Conservation (phyloP, 2,888 invertebrate species). For the Disparrhopalites patrizii region DNA sequence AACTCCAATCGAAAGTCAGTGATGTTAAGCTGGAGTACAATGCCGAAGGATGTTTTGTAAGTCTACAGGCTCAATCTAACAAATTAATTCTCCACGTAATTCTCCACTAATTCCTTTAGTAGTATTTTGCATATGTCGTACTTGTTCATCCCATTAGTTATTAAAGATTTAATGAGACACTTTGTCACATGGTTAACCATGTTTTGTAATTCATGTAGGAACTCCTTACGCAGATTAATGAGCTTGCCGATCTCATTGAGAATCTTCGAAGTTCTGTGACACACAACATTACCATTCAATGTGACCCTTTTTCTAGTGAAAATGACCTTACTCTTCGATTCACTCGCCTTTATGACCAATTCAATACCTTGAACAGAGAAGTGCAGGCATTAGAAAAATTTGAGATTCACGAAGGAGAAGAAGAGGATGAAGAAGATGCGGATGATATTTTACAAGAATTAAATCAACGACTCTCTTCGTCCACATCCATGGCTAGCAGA, state of each 20-base stretch:
- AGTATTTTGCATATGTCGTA: background rate
- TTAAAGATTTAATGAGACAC: background rate
- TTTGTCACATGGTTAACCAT: background rate
- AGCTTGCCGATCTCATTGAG: constrained; percentile 46
- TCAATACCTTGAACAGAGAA: constrained; percentile 20
- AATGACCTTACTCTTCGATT: constrained; percentile 42
- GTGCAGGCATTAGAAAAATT: constrained; percentile 25
- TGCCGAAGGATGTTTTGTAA: constrained; percentile 21
- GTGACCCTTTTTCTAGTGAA: constrained; percentile 44
- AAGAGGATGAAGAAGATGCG: background rate
- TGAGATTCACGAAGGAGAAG: constrained; percentile 25
- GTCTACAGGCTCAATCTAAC: too few species aligned
- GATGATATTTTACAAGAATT: background rate
- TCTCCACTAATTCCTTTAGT: background rate
- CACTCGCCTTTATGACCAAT: constrained; percentile 35
- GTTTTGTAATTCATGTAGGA: constrained; percentile 33
- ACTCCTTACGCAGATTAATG: constrained; percentile 46
- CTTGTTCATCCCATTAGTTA: background rate
- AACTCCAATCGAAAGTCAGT: constrained; percentile 1
- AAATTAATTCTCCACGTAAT: too few species aligned
- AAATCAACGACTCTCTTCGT: too few species aligned
- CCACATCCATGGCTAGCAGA: too few species aligned
- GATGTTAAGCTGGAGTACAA: constrained; percentile 16
- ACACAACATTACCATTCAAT: constrained; percentile 45
- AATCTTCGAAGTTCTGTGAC: constrained; percentile 46